phyloP scores from a whole-genome alignment of 2,113 vertebrate genomes.

The Tichodroma muraria region DNA sequence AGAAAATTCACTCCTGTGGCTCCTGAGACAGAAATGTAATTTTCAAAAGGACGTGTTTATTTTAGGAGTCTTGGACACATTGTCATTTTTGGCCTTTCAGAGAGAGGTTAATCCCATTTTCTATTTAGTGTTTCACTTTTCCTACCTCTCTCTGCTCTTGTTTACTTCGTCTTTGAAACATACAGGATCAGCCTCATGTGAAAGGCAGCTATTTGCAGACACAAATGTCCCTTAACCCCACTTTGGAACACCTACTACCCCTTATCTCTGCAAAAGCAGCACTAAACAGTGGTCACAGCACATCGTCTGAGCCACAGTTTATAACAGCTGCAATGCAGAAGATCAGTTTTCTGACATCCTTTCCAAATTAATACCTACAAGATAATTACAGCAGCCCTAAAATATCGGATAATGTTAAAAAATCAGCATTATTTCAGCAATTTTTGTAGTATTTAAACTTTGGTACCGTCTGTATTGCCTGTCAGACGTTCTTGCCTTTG shows the following conservation, averaged over 20 bases:
- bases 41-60: neutral
- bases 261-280: neutral
- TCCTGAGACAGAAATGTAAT: neutral
- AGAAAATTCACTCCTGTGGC: neutral
- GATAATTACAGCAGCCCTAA: neutral
- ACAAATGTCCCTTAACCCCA: neutral
- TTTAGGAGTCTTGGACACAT: neutral
- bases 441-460: neutral
- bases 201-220: neutral
- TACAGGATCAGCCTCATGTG: accelerated
- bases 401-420: neutral
- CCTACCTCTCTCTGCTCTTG: neutral
- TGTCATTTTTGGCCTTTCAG: neutral
- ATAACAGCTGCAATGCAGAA: neutral
- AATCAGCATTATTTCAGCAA: neutral
- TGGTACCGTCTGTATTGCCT: neutral
- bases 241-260: neutral
- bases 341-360: neutral
- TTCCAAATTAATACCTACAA: neutral
- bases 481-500: neutral
- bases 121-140: neutral
- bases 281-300: neutral
- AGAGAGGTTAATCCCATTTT: neutral
- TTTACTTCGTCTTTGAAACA: neutral
- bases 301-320: neutral